phyloP scores from a whole-genome alignment of 2,888 invertebrate species.

The Tinea semifulvella region DNA sequence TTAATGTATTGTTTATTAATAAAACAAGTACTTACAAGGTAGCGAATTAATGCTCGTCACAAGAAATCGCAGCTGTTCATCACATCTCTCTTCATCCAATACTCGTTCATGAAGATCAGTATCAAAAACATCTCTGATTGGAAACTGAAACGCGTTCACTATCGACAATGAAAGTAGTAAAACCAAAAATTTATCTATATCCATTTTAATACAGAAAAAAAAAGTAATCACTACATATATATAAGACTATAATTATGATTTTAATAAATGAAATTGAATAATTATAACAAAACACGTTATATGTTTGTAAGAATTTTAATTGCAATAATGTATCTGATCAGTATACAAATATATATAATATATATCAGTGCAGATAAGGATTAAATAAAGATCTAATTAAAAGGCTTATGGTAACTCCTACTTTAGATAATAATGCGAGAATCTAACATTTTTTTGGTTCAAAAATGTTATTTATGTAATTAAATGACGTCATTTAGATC shows the following conservation, averaged over 20 bases:
- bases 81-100: slow-evolving; percentile 29
- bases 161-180: too few relatives aligned
- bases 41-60: slow-evolving; percentile 20
- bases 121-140: slow-evolving; percentile 27
- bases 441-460: too few relatives aligned
- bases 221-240: too few relatives aligned
- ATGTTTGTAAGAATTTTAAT: background rate
- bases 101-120: slow-evolving; percentile 31
- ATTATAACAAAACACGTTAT: background rate
- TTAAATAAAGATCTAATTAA: background rate
- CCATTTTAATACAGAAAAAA: too few relatives aligned
- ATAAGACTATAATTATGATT: too few relatives aligned
- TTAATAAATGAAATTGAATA: too few relatives aligned
- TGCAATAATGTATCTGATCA: background rate
- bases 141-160: too few relatives aligned
- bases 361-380: background rate
- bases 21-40: slow-evolving; percentile 27
- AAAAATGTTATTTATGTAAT: too few relatives aligned
- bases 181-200: too few relatives aligned
- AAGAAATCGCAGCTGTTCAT: slow-evolving; percentile 16
- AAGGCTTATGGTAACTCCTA: background rate
- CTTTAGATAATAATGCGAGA: too few relatives aligned
- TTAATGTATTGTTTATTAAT: background rate
- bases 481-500: too few relatives aligned
- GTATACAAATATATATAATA: slow-evolving; percentile 1